These are phyloP conservation scores for Eospalax fontanierii DNA, from an alignment of 2,797 vertebrate genomes.

Conservation along the genomic window DNA sequence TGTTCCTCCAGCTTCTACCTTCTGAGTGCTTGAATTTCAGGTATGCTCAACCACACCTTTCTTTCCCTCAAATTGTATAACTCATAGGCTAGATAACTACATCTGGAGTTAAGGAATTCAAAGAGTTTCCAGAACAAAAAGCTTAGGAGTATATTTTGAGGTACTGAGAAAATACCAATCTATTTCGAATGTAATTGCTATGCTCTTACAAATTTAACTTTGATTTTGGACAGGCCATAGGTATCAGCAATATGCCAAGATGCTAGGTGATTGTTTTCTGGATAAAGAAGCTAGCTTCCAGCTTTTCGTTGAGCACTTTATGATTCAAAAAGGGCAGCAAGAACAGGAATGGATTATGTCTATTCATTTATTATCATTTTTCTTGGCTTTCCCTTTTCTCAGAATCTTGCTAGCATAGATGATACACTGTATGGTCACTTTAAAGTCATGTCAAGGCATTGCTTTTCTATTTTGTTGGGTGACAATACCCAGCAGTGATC, in stretches of 20 bases:
- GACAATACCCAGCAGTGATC: not conserved
- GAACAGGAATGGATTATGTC: not conserved
- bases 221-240: not conserved
- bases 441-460: not conserved
- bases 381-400: constrained; percentile 26
- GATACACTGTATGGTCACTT: not conserved
- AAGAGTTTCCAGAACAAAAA: constrained; percentile 1
- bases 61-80: not conserved
- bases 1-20: too few species aligned
- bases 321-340: not conserved
- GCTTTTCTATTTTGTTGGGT: not conserved
- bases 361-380: constrained; percentile 14
- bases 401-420: not conserved
- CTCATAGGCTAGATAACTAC: not conserved
- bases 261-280: not conserved
- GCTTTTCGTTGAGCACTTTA: not conserved
- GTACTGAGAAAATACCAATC: not conserved
- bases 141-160: not conserved
- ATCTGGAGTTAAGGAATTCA: not conserved
- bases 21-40: not conserved
- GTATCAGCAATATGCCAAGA: not conserved
- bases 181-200: constrained; percentile 40
- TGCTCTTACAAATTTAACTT: not conserved
- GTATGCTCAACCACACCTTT: not conserved
- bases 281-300: not conserved